A percentile compares a stretch with the other conserved stretches of the same genome.
phyloP scores from a whole-genome alignment of 2,888 invertebrate genomes.

The Brenthis ino region DNA sequence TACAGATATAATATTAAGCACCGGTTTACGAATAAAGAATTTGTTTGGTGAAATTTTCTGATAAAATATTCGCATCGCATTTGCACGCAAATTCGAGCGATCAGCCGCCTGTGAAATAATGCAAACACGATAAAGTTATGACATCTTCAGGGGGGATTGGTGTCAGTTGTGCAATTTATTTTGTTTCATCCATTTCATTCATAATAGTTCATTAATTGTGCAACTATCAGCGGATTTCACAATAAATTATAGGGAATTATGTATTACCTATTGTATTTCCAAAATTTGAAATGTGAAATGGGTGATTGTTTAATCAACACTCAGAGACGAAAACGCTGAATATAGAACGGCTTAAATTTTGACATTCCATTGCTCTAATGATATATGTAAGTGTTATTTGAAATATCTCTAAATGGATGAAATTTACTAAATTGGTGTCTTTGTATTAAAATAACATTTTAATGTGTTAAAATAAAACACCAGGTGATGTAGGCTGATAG shows the following conservation, averaged over 20 bases:
- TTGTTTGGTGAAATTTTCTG: constrained; percentile 54
- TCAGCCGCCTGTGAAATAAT: constrained; percentile 75
- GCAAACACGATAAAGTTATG: constrained; percentile 77
- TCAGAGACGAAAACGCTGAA: too few relatives aligned
- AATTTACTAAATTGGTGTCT: too few relatives aligned
- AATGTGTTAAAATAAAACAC: too few relatives aligned
- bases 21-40: constrained; percentile 28
- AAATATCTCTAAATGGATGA: too few relatives aligned
- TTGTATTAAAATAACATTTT: too few relatives aligned
- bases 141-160: constrained; percentile 64
- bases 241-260: not conserved
- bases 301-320: too few relatives aligned
- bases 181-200: constrained; percentile 41
- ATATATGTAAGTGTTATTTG: too few relatives aligned
- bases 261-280: not conserved
- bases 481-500: not conserved
- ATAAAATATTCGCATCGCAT: constrained; percentile 75
- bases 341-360: too few relatives aligned
- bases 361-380: too few relatives aligned
- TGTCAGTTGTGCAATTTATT: constrained; percentile 53
- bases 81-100: constrained; percentile 70
- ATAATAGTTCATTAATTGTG: constrained; percentile 22
- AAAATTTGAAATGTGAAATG: not conserved
- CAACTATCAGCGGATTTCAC: not conserved
- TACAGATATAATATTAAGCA: not conserved